Percentiles rank a stretch among this genome's conserved stretches.
These are phyloP conservation scores for Montipora sp. DNA, from an alignment of 64 coral and sea anemone genomes.

Conservation along the genomic window DNA sequence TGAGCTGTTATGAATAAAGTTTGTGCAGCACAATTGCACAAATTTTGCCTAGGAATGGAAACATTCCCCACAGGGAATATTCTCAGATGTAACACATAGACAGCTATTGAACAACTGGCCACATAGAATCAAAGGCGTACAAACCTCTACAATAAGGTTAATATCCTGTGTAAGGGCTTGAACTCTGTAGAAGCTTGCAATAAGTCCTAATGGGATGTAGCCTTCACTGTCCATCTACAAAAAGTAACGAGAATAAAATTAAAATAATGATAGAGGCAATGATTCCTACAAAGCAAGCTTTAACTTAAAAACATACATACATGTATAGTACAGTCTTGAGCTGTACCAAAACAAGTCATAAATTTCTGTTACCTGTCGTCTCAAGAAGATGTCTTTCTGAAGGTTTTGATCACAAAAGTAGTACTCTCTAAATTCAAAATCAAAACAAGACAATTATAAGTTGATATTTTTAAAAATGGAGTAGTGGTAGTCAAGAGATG, in stretches of 20 bases:
- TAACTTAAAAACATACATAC: background rate
- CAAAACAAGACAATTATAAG: background rate
- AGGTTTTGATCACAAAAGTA: slow-evolving; percentile 97
- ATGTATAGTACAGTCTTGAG: background rate
- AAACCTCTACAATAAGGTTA: slow-evolving; percentile 88
- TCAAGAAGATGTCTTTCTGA: slow-evolving; percentile 92
- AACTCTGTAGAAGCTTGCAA: slow-evolving; percentile 99
- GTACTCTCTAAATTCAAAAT: slow-evolving; percentile 81
- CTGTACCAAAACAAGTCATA: background rate
- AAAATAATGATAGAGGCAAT: too few relatives aligned
- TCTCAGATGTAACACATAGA: too few relatives aligned
- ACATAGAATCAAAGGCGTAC: background rate
- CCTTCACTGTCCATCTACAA: slow-evolving; percentile 93
- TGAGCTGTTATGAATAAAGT: too few relatives aligned
- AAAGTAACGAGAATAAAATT: slow-evolving; percentile 9
- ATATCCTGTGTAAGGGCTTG: slow-evolving; percentile 94
- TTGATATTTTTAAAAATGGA: background rate
- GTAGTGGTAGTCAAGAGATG: too few relatives aligned
- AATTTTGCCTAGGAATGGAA: too few relatives aligned
- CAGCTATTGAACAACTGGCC: too few relatives aligned
- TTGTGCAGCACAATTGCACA: too few relatives aligned
- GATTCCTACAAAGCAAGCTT: too few relatives aligned
- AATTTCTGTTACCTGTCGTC: slow-evolving; percentile 79
- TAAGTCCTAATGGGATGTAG: slow-evolving; percentile 87
- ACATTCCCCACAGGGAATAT: too few relatives aligned